Percentiles rank a stretch among this genome's conserved stretches.
Evolutionary conservation across 2,888 invertebrate genomes (phyloP).

Genomic region (Yponomeuta sedellus): DNA sequence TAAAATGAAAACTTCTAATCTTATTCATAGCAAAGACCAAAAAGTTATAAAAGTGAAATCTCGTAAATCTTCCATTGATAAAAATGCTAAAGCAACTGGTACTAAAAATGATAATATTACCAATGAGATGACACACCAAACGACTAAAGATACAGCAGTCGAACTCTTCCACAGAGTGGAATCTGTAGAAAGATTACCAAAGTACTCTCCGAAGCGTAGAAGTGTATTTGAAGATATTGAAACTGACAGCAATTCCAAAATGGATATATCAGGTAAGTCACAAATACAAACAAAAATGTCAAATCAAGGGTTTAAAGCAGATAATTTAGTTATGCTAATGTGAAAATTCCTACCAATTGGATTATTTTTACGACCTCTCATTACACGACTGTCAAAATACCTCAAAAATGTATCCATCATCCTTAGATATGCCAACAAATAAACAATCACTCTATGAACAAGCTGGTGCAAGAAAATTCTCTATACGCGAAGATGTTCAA

Average conservation of each 20-base stretch:
- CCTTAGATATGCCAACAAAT: too few relatives aligned
- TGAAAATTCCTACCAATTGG: too few relatives aligned
- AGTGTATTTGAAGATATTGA: neutral
- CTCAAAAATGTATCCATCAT: too few relatives aligned
- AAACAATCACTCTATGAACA: neutral
- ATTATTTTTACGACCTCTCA: too few relatives aligned
- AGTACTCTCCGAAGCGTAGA: neutral
- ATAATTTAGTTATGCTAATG: neutral
- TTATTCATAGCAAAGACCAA: neutral
- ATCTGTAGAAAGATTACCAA: neutral
- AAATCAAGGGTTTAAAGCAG: neutral
- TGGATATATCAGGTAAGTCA: neutral
- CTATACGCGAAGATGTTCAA: neutral
- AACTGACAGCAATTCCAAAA: neutral
- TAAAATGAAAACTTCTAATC: neutral
- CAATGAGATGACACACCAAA: neutral
- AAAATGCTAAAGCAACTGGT: neutral
- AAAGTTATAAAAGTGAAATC: neutral
- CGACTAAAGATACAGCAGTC: neutral
- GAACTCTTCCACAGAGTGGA: neutral
- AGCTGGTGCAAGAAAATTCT: neutral
- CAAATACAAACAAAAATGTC: neutral
- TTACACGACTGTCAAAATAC: too few relatives aligned
- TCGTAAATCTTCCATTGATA: neutral
- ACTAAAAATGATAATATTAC: too few relatives aligned